phyloP scores from a whole-genome alignment of 1,140 invertebrate genomes.

The Batillaria attramentaria region DNA sequence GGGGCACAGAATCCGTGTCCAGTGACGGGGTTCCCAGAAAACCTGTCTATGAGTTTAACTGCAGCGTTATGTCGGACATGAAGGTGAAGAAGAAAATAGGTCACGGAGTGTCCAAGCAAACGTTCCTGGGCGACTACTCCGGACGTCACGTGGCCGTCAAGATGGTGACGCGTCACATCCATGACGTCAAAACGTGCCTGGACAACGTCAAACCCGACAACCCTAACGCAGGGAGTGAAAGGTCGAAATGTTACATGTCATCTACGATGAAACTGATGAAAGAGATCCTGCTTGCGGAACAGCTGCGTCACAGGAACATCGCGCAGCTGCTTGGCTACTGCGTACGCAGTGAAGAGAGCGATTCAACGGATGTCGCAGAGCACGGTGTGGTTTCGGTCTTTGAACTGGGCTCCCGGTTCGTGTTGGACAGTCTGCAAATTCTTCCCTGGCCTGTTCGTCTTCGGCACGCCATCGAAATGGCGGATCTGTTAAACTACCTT shows the following conservation, averaged over 20 bases:
- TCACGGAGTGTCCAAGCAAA: slow-evolving; percentile 67
- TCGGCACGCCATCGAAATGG: slow-evolving; percentile 55
- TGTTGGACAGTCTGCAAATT: slow-evolving; percentile 54
- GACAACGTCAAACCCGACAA: slow-evolving; percentile 43
- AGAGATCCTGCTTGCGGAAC: slow-evolving; percentile 66
- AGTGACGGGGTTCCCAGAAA: not conserved
- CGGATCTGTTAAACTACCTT: slow-evolving; percentile 63
- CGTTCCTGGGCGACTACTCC: slow-evolving; percentile 55
- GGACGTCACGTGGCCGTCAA: slow-evolving; percentile 62
- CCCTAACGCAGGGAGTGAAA: not conserved
- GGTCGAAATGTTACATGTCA: slow-evolving; percentile 56
- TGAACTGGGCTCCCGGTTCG: slow-evolving; percentile 60
- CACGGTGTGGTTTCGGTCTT: slow-evolving; percentile 64
- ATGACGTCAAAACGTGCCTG: slow-evolving; percentile 61
- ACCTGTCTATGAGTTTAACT: slow-evolving; percentile 55
- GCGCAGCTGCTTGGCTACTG: slow-evolving; percentile 65
- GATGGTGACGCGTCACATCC: slow-evolving; percentile 68
- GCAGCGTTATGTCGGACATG: slow-evolving; percentile 62
- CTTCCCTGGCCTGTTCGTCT: slow-evolving; percentile 55
- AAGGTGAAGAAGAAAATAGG: slow-evolving; percentile 61
- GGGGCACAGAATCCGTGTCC: too few species aligned
- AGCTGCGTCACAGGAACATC: slow-evolving; percentile 63
- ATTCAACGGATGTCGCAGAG: slow-evolving; percentile 64
- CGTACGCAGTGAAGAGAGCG: slow-evolving; percentile 65
- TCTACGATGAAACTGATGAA: slow-evolving; percentile 70